These are phyloP conservation scores for Adelges cooleyi DNA, from an alignment of 1,140 invertebrate genomes.

Conservation along the genomic window DNA sequence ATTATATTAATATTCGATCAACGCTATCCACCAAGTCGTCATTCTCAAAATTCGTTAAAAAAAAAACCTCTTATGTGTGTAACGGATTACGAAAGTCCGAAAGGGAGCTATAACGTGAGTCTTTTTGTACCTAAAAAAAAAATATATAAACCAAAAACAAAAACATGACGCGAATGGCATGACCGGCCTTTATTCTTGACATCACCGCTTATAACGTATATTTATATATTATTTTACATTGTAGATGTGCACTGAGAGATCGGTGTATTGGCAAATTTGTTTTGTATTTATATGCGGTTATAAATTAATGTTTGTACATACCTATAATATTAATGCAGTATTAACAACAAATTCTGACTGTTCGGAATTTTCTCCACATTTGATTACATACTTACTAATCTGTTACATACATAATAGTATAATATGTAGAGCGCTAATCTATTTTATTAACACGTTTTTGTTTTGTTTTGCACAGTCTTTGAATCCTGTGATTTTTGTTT, in stretches of 20 bases:
- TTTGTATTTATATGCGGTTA: conserved; percentile 25
- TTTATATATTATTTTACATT: too few species aligned
- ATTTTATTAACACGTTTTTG: conserved; percentile 20
- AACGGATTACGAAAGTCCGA: conserved; percentile 25
- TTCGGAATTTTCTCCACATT: conserved; percentile 19
- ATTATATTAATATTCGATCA: too few species aligned
- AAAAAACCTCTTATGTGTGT: conserved; percentile 22
- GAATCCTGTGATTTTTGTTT: conserved; percentile 13
- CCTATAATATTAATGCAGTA: conserved; percentile 22
- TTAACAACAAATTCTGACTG: conserved; percentile 23
- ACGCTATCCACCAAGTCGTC: conserved; percentile 17
- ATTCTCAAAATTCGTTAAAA: conserved; percentile 18
- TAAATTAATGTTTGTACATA: conserved; percentile 24
- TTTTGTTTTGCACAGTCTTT: conserved; percentile 27
- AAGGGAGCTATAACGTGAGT: conserved; percentile 22
- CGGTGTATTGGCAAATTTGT: conserved; percentile 14
- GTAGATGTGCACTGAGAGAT: conserved; percentile 27
- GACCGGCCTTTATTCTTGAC: conserved; percentile 25
- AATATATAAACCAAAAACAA: too few species aligned
- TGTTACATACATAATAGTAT: conserved; percentile 9
- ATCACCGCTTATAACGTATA: conserved; percentile 21
- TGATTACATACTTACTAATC: conserved; percentile 26
- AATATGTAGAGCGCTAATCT: conserved; percentile 7
- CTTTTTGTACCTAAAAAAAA: conserved; percentile 10
- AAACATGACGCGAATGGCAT: conserved; percentile 26